Conservation (phyloP, 1,140 invertebrate species). For the Epicauta chinensis region DNA sequence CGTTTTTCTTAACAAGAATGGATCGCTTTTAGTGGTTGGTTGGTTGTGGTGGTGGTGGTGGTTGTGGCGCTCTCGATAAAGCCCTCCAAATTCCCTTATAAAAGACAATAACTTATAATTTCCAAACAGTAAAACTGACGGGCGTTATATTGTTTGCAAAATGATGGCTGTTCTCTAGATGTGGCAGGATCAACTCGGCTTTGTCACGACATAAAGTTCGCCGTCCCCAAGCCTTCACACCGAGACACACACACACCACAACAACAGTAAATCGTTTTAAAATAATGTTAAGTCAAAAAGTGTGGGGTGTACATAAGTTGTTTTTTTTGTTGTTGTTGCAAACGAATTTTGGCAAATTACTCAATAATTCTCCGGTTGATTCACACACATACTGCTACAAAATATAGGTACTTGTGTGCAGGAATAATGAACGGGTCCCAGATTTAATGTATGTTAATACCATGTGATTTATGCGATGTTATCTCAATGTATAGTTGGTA, state of each 20-base stretch:
- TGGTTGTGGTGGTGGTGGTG: too few relatives aligned
- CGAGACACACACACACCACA: too few relatives aligned
- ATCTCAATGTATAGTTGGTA: constrained; percentile 3
- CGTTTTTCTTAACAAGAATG: too few relatives aligned
- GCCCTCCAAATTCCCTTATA: constrained; percentile 32
- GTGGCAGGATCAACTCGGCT: constrained; percentile 14
- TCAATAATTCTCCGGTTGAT: constrained; percentile 5
- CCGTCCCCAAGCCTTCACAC: neutral
- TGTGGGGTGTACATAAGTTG: too few relatives aligned
- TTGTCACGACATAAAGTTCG: constrained; percentile 13
- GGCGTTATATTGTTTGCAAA: constrained; percentile 37
- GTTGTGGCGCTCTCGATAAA: constrained; percentile 16
- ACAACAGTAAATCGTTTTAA: constrained; percentile 6
- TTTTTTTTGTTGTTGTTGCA: too few relatives aligned
- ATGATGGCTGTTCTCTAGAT: constrained; percentile 22
- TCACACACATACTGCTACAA: constrained; percentile 1
- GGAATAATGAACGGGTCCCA: constrained; percentile 3
- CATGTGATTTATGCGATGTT: constrained; percentile 13
- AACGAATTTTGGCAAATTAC: too few relatives aligned
- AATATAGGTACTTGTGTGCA: too few relatives aligned
- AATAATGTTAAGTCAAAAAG: too few relatives aligned
- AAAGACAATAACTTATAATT: constrained; percentile 37
- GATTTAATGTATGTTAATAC: constrained; percentile 15
- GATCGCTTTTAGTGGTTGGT: too few relatives aligned
- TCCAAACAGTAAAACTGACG: constrained; percentile 35